Evolutionary conservation across 2,113 vertebrate genomes (phyloP).

Genomic region (Pseudopipra pipra): DNA sequence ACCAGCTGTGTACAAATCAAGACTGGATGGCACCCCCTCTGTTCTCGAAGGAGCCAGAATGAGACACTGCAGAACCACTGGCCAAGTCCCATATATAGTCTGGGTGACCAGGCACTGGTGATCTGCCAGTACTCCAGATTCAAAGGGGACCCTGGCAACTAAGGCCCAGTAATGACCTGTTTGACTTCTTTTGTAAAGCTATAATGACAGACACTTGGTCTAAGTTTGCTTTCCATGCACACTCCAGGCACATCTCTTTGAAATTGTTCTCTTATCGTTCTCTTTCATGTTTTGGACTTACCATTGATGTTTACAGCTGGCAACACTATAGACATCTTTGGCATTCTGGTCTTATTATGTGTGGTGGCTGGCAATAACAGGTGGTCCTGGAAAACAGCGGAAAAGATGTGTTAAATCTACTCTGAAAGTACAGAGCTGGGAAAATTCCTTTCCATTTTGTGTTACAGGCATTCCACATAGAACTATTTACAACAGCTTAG

Average conservation of each 20-base stretch:
- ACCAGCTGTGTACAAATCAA: not conserved
- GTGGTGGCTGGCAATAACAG: conserved; percentile 92
- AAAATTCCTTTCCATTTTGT: conserved; percentile 1
- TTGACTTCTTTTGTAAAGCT: not conserved
- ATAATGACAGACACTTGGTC: not conserved
- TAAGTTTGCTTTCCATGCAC: not conserved
- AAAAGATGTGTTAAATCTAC: conserved; percentile 30
- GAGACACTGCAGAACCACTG: not conserved
- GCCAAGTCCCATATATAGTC: not conserved
- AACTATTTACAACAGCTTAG: conserved; percentile 14
- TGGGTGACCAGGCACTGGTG: not conserved
- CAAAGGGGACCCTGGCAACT: not conserved
- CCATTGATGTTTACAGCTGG: conserved; percentile 94
- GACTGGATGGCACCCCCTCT: not conserved
- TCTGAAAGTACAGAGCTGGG: not conserved
- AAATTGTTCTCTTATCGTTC: not conserved
- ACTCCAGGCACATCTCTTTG: not conserved
- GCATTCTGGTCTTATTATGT: conserved; percentile 93
- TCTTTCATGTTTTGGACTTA: conserved; percentile 69
- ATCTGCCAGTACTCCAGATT: not conserved
- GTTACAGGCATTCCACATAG: not conserved
- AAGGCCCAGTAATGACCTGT: not conserved
- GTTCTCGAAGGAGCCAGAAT: not conserved
- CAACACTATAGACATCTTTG: conserved; percentile 95
- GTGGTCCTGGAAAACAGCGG: conserved; percentile 85